A percentile compares a stretch with the other conserved stretches of the same genome.
Conservation (phyloP, 2,113 vertebrate species). For the Deroptyus accipitrinus region DNA sequence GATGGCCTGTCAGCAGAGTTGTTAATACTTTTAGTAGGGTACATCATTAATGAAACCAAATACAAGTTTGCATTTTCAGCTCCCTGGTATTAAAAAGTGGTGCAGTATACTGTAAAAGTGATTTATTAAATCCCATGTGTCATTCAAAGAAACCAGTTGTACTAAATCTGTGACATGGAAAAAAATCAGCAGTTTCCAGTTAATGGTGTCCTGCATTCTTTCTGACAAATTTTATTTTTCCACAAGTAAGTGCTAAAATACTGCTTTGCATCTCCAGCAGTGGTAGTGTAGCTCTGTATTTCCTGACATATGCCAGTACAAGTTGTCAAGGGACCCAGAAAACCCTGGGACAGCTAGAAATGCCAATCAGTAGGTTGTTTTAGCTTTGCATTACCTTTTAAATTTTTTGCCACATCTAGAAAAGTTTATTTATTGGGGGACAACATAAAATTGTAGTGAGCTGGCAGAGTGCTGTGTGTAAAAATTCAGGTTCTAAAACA, state of each 20-base stretch:
- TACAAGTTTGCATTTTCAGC: neutral
- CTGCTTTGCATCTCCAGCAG: neutral
- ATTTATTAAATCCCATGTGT: slow-evolving; percentile 12
- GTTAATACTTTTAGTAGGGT: slow-evolving; percentile 38
- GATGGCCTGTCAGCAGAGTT: slow-evolving; percentile 61
- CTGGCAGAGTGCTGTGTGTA: neutral
- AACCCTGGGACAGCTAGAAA: neutral
- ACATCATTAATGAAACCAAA: slow-evolving; percentile 58
- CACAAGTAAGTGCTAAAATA: neutral
- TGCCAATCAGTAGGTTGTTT: neutral
- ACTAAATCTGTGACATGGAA: neutral
- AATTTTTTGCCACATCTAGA: neutral
- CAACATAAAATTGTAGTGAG: neutral
- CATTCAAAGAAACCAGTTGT: slow-evolving; percentile 19
- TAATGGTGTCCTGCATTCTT: neutral
- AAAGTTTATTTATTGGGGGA: neutral
- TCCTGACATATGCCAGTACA: neutral
- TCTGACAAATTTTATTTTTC: neutral
- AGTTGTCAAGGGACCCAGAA: neutral
- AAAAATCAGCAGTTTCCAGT: neutral
- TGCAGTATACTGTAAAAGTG: neutral
- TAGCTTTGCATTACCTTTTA: neutral
- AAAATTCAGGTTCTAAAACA: neutral
- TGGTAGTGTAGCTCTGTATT: neutral
- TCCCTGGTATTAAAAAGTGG: slow-evolving; percentile 9